Conservation (phyloP, 2,797 vertebrate genomes). For the Mus spretus region DNA sequence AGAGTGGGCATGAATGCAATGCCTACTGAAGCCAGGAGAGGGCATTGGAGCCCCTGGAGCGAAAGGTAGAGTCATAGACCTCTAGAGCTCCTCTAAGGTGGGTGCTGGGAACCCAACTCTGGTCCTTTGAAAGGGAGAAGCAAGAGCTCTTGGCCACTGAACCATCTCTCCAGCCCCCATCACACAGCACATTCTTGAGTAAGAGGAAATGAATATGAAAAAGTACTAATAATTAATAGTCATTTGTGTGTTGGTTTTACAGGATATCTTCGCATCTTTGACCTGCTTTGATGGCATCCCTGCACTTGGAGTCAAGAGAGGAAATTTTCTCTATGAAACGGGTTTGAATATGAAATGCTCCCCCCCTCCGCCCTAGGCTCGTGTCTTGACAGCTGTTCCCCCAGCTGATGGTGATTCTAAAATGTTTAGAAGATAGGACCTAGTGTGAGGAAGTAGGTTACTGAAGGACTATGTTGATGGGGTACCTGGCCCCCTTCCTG, state of each 20-base stretch:
- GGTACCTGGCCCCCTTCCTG: not conserved
- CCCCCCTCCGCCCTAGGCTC: too few relatives aligned
- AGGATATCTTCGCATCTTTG: constrained; percentile 22
- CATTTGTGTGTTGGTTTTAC: not conserved
- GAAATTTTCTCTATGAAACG: not conserved
- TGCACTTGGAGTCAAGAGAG: not conserved
- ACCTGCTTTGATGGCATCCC: not conserved
- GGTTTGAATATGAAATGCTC: not conserved
- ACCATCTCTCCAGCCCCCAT: not conserved
- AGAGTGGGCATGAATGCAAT: not conserved
- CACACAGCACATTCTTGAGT: not conserved
- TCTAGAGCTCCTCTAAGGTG: not conserved
- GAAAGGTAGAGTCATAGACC: not conserved
- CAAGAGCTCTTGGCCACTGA: not conserved
- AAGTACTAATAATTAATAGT: constrained; percentile 1
- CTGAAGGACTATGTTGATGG: not conserved
- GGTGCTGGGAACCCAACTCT: not conserved
- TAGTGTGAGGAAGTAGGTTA: not conserved
- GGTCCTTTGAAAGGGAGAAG: not conserved
- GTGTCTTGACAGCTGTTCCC: not conserved
- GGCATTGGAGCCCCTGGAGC: not conserved
- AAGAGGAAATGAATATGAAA: constrained; percentile 25
- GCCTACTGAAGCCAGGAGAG: not conserved
- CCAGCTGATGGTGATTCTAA: not conserved
- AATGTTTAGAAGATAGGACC: not conserved